phyloP scores from a whole-genome alignment of 2,888 invertebrate species.

The Tenthredo distinguenda region DNA sequence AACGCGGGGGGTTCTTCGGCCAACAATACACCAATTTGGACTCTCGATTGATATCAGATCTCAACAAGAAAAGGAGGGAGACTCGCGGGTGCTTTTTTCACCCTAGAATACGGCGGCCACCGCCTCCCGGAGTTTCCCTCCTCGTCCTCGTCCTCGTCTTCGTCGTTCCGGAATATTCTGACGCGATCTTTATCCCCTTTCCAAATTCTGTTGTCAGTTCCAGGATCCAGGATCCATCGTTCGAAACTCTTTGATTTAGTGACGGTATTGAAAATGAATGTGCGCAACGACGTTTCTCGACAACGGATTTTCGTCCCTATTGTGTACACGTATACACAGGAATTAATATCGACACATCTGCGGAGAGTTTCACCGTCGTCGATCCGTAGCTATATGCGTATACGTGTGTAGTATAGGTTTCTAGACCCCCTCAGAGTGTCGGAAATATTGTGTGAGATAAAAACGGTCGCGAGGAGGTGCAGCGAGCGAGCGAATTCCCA shows the following conservation, averaged over 20 bases:
- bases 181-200: conserved; percentile 28
- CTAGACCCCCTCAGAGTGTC: conserved; percentile 19
- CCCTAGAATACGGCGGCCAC: conserved; percentile 14
- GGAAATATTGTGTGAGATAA: conserved; percentile 8
- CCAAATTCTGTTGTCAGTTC: not conserved
- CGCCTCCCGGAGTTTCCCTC: conserved; percentile 23
- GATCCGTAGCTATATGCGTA: too few species aligned
- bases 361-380: not conserved
- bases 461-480: conserved; percentile 10
- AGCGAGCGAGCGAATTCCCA: conserved; percentile 47
- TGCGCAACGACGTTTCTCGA: conserved; percentile 9
- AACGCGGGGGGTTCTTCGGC: conserved; percentile 52
- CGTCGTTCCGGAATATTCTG: conserved; percentile 6
- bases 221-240: not conserved
- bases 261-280: not conserved
- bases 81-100: conserved; percentile 39
- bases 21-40: conserved; percentile 71
- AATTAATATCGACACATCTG: conserved; percentile 19
- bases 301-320: conserved; percentile 15
- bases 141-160: not conserved
- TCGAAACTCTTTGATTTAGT: conserved; percentile 42
- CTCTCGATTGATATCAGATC: conserved; percentile 65
- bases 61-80: conserved; percentile 42
- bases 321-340: not conserved
- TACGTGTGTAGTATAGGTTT: not conserved